Evolutionary conservation across 2,797 vertebrate species (phyloP), one percentile per base, ranked within the genome.

Genomic region (Chromis chromis): DNA sequence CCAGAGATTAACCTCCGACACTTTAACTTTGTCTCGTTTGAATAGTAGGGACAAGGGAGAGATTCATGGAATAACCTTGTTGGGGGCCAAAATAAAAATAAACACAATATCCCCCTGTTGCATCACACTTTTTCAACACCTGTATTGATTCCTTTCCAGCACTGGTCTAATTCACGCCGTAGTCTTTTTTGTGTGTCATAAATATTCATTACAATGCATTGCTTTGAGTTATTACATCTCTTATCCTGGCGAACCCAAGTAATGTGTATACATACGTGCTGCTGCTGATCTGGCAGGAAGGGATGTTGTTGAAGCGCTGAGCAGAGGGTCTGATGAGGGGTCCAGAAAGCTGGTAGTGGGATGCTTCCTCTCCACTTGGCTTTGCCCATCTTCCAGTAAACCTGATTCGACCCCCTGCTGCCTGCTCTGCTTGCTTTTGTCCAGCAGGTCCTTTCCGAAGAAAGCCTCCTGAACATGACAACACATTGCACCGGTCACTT

Each of bases 401-500:
- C 93, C 90, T 1, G 94, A 91, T 70, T 96, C 96, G 5, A 94
- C 93, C 50, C 90, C 91, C 85, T 94, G 94, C 85, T 94, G 94
- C 78, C 96, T 95, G 90, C 64, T 97, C 88, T 98, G 97, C 90
- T 96, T 97, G 85, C 97, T 99, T 85, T 97, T 98, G 91, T 99
- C 97, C 81, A 99, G 92, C 22, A 99, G 93, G 78, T 98, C 96
- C 90, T 97, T 99, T 82, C 98, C 98, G 91, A 99, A 99, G 93
- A 99, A 99, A 19, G 98, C 98, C 93, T 99, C 98, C 98, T 99
- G 88, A 72, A 92, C 55, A 86, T 55, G 60, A 83, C 67, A 82
- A 81, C 49, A 86, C 61, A 85, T 21, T 84, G 56, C 62, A 69
- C 21, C 13, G 54, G 71, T 88, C 48, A 89, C 22, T 63, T 52